Evolutionary conservation across 1,140 invertebrate genomes (phyloP).

Genomic region (Dryas iulia): DNA sequence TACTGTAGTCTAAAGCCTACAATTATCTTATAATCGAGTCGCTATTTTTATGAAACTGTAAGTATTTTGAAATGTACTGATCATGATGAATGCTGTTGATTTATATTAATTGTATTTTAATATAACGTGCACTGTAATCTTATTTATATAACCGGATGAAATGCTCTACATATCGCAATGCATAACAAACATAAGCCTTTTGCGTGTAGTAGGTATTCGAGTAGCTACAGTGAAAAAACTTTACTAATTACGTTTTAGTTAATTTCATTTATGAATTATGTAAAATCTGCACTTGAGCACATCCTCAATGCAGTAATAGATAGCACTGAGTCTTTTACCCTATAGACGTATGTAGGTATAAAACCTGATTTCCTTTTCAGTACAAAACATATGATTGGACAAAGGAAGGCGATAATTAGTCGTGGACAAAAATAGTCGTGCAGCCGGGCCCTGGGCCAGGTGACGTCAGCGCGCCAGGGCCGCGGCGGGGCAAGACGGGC

Average conservation of each 20-base stretch:
- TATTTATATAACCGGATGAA: neutral
- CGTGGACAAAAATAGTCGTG: constrained; percentile 75
- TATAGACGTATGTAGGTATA: constrained; percentile 38
- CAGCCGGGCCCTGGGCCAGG: constrained; percentile 75
- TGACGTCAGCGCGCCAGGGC: constrained; percentile 75
- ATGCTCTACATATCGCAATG: neutral
- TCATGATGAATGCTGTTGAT: neutral
- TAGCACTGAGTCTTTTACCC: constrained; percentile 4
- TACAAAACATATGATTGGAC: constrained; percentile 58
- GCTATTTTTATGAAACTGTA: too few species aligned
- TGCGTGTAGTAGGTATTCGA: neutral
- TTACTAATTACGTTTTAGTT: constrained; percentile 1
- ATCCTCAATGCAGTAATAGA: constrained; percentile 5
- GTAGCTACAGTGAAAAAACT: neutral
- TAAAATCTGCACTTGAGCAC: constrained; percentile 18
- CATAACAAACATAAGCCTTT: neutral
- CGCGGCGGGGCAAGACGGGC: constrained; percentile 78
- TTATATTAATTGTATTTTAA: neutral
- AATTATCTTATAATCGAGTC: too few species aligned
- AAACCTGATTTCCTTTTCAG: constrained; percentile 70
- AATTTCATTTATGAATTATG: constrained; percentile 30
- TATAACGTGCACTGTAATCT: neutral
- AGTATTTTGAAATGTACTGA: neutral
- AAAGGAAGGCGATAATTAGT: constrained; percentile 77
- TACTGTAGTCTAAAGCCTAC: too few species aligned